Evolutionary conservation across 2,797 vertebrate genomes (phyloP).

Genomic region (Silurus lanzhouensis): DNA sequence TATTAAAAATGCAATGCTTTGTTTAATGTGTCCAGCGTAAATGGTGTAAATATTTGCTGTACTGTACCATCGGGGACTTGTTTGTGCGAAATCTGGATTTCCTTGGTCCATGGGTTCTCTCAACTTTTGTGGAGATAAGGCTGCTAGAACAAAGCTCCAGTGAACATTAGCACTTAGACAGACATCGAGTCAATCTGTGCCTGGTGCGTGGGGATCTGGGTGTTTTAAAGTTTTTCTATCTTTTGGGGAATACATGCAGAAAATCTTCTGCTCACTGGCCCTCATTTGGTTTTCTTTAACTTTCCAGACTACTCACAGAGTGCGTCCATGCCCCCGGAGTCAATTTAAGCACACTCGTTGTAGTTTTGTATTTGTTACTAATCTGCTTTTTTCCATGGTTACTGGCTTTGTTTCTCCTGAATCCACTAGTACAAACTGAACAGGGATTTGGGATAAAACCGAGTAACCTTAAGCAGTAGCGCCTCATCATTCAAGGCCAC

Average conservation of each 20-base stretch:
- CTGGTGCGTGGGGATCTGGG: constrained; percentile 3
- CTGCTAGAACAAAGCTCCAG: constrained; percentile 53
- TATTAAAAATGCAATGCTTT: background rate
- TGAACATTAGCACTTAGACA: constrained; percentile 40
- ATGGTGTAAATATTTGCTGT: background rate
- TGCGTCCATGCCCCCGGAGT: background rate
- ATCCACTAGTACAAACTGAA: background rate
- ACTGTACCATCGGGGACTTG: constrained; percentile 21
- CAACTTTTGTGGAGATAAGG: constrained; percentile 34
- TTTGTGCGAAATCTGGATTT: constrained; percentile 40
- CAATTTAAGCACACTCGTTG: background rate
- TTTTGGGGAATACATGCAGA: constrained; percentile 14
- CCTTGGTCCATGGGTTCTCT: constrained; percentile 22
- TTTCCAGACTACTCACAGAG: constrained; percentile 1
- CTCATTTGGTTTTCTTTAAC: constrained; percentile 13
- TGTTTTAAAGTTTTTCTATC: constrained; percentile 26
- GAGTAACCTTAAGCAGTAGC: background rate
- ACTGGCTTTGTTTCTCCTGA: background rate
- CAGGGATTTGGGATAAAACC: background rate
- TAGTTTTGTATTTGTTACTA: background rate
- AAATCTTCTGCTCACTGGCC: constrained; percentile 14
- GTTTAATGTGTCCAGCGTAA: background rate
- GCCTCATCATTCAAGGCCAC: background rate
- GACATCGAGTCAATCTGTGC: constrained; percentile 23
- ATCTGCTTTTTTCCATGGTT: background rate